Percentiles rank a stretch among this genome's conserved stretches.
phyloP scores from a whole-genome alignment of 2,113 vertebrate species.

The Platysteira castanea region DNA sequence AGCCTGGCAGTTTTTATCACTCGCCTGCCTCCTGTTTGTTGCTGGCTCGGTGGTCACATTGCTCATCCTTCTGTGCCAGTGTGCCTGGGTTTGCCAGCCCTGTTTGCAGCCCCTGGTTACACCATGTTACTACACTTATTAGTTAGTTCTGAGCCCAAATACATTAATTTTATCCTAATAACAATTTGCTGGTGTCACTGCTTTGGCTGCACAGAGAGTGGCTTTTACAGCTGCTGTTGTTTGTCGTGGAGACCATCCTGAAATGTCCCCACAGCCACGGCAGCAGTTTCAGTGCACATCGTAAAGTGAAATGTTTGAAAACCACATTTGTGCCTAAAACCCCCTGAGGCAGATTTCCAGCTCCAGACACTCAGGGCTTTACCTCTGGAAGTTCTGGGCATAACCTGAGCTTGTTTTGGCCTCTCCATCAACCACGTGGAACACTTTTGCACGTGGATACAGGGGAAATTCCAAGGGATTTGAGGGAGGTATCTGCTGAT shows the following conservation, averaged over 20 bases:
- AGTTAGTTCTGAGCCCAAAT: neutral
- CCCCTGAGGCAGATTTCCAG: neutral
- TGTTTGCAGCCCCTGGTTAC: neutral
- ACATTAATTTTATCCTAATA: neutral
- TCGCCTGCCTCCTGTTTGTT: neutral
- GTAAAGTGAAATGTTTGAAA: neutral
- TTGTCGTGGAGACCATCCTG: neutral
- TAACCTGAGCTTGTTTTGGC: neutral
- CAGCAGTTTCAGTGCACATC: neutral
- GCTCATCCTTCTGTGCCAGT: neutral
- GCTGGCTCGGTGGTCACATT: neutral
- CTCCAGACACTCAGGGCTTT: neutral
- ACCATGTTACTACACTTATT: neutral
- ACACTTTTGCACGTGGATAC: neutral
- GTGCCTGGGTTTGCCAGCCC: neutral
- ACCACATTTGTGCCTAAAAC: neutral
- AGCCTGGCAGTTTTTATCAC: neutral
- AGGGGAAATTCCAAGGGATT: neutral
- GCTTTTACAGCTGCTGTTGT: neutral
- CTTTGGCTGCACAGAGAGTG: neutral
- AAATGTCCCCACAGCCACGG: neutral
- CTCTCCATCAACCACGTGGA: neutral
- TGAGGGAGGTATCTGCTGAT: neutral
- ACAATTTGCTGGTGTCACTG: neutral
- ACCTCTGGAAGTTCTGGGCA: neutral